These are phyloP conservation scores for Parnassius smintheus DNA, from an alignment of 2,888 invertebrate species.

Conservation along the genomic window DNA sequence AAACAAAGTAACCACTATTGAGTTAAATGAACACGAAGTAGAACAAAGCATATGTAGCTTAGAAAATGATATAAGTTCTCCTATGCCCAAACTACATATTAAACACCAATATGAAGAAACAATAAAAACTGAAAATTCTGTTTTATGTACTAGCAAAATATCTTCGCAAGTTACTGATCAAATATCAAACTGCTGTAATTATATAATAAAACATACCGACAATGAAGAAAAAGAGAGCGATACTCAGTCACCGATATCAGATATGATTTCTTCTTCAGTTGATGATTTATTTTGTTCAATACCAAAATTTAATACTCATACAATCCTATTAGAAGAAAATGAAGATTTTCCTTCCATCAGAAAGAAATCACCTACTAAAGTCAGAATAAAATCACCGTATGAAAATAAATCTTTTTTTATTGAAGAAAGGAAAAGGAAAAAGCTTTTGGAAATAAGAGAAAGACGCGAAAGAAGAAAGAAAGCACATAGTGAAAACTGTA, in stretches of 20 bases:
- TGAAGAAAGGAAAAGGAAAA: constrained; percentile 67
- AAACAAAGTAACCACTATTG: constrained; percentile 15
- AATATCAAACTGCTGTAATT: constrained; percentile 2
- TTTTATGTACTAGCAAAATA: constrained; percentile 11
- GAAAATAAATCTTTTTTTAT: constrained; percentile 60
- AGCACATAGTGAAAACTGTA: constrained; percentile 56
- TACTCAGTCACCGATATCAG: constrained; percentile 26
- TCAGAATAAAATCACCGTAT: constrained; percentile 68
- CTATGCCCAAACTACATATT: background rate
- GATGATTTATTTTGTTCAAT: constrained; percentile 52
- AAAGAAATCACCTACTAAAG: constrained; percentile 53
- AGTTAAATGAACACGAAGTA: constrained; percentile 10
- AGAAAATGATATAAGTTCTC: background rate
- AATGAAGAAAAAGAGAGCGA: constrained; percentile 16
- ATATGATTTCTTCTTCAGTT: constrained; percentile 33
- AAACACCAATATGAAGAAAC: constrained; percentile 12
- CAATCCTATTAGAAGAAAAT: constrained; percentile 53
- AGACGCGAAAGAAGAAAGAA: constrained; percentile 62
- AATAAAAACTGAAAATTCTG: constrained; percentile 10
- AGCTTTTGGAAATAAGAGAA: constrained; percentile 64
- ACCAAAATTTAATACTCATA: constrained; percentile 49
- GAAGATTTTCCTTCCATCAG: constrained; percentile 41
- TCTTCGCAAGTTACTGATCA: constrained; percentile 12
- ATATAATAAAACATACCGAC: background rate
- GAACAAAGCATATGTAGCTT: background rate